Evolutionary conservation across 2,888 invertebrate species (phyloP).

Genomic region (Heteromyza rotundicornis): DNA sequence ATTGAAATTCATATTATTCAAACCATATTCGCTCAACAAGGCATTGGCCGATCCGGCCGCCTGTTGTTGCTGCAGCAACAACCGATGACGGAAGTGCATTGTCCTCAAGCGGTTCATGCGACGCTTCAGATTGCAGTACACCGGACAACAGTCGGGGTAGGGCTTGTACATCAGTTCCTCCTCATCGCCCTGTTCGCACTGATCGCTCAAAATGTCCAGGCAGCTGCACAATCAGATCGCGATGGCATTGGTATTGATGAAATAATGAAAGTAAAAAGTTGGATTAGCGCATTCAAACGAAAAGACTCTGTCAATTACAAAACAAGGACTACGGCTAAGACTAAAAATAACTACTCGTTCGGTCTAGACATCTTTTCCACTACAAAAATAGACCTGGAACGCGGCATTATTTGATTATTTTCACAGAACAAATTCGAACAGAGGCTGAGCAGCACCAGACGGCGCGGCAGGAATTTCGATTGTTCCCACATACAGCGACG

Average conservation of each 20-base stretch:
- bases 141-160: constrained; percentile 59
- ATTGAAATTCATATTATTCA: constrained; percentile 38
- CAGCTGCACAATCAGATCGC: too few relatives aligned
- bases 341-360: constrained; percentile 57
- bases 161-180: constrained; percentile 60
- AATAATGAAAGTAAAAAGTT: constrained; percentile 16
- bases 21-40: constrained; percentile 50
- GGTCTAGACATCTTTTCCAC: constrained; percentile 60
- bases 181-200: constrained; percentile 59
- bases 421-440: constrained; percentile 60
- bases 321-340: constrained; percentile 2
- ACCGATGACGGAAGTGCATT: constrained; percentile 57
- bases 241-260: constrained; percentile 15
- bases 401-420: constrained; percentile 57
- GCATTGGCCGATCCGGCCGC: constrained; percentile 32
- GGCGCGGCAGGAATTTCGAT: constrained; percentile 56
- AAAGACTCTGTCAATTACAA: background rate
- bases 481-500: constrained; percentile 62
- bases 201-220: constrained; percentile 56
- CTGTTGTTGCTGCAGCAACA: constrained; percentile 45
- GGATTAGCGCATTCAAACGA: background rate
- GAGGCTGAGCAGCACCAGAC: constrained; percentile 55
- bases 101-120: constrained; percentile 57
- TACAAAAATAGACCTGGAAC: constrained; percentile 62
- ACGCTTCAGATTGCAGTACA: constrained; percentile 59